These are phyloP conservation scores for Anhinga anhinga DNA, from an alignment of 2,113 vertebrate genomes.

Conservation along the genomic window DNA sequence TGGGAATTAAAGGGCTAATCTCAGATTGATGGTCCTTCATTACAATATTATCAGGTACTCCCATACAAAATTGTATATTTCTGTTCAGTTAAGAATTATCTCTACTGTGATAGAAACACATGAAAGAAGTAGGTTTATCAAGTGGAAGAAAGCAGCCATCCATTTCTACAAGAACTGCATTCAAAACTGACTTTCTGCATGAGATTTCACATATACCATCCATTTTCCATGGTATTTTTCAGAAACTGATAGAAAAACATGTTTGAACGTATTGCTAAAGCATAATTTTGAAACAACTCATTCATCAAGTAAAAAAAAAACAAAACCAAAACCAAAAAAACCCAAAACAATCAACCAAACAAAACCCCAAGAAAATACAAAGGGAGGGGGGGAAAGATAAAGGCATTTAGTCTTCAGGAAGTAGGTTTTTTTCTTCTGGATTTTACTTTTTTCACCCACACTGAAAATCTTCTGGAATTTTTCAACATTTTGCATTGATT, in stretches of 20 bases:
- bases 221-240: background rate
- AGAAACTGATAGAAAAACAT: background rate
- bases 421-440: background rate
- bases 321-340: too few relatives aligned
- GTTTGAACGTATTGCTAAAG: background rate
- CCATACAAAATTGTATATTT: background rate
- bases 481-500: background rate
- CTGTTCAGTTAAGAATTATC: background rate
- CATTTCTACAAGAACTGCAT: background rate
- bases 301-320: background rate
- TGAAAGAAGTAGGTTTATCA: background rate
- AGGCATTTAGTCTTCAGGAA: background rate
- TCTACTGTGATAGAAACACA: background rate
- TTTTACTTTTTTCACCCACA: background rate
- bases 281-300: background rate
- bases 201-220: background rate
- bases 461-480: background rate
- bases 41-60: background rate
- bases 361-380: background rate
- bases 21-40: background rate
- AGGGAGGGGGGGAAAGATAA: background rate
- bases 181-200: background rate
- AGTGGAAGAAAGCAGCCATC: background rate
- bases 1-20: background rate
- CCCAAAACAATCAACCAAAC: too few relatives aligned